Evolutionary conservation across 2,888 invertebrate genomes (phyloP).

Genomic region (Pantelozetes paolii): DNA sequence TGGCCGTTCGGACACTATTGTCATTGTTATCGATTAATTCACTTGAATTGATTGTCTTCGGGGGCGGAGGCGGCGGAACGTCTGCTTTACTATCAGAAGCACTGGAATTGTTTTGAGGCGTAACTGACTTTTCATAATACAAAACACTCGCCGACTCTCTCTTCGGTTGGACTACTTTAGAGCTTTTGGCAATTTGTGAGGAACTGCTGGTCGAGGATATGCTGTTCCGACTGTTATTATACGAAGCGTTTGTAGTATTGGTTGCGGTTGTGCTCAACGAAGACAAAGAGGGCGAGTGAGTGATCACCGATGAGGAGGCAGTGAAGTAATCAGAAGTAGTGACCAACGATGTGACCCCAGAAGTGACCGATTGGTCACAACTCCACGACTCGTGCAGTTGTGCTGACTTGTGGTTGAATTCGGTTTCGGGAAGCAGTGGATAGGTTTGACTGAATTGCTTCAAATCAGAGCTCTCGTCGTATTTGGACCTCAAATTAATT

Average conservation of each 20-base stretch:
- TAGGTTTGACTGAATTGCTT: slow-evolving; percentile 36
- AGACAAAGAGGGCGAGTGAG: slow-evolving; percentile 38
- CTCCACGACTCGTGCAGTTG: slow-evolving; percentile 34
- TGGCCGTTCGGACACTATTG: slow-evolving; percentile 53
- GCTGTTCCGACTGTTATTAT: slow-evolving; percentile 30
- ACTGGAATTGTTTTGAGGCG: neutral
- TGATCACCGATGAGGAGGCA: slow-evolving; percentile 36
- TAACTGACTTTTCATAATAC: neutral
- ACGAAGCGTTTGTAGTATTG: slow-evolving; percentile 16
- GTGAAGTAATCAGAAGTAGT: slow-evolving; percentile 28
- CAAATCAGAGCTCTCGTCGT: slow-evolving; percentile 30
- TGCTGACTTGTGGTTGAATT: neutral
- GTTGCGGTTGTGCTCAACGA: slow-evolving; percentile 35
- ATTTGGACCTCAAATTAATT: slow-evolving; percentile 30
- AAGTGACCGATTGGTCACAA: slow-evolving; percentile 32
- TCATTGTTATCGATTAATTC: neutral
- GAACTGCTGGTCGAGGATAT: slow-evolving; percentile 38
- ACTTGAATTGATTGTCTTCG: neutral
- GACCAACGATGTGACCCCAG: slow-evolving; percentile 29
- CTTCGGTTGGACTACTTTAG: slow-evolving; percentile 30
- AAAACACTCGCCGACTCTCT: slow-evolving; percentile 35
- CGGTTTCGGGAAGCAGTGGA: slow-evolving; percentile 29
- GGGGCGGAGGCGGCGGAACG: slow-evolving; percentile 36
- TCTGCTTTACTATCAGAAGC: neutral
- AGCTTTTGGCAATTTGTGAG: slow-evolving; percentile 38